phyloP scores from a whole-genome alignment of 2,797 vertebrate species.

The Harpagifer antarcticus region DNA sequence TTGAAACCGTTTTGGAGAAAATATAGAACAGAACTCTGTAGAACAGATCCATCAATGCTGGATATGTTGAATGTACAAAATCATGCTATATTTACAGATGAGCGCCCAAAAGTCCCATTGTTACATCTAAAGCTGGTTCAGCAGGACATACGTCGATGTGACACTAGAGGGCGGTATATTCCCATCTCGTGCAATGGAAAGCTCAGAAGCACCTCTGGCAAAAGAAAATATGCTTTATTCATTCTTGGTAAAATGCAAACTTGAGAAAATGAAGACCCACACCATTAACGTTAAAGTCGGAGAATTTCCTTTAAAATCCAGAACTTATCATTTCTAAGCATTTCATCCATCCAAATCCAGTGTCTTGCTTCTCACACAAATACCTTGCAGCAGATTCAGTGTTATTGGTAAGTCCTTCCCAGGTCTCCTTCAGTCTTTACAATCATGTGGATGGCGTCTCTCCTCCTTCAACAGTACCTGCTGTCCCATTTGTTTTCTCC shows the following conservation, averaged over 20 bases:
- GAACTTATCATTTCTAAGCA: slow-evolving; percentile 26
- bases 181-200: slow-evolving; percentile 57
- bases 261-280: slow-evolving; percentile 70
- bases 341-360: slow-evolving; percentile 33
- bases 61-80: slow-evolving; percentile 62
- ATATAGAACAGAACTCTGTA: slow-evolving; percentile 60
- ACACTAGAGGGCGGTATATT: slow-evolving; percentile 72
- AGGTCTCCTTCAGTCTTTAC: slow-evolving; percentile 59
- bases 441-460: slow-evolving; percentile 47
- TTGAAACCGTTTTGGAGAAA: slow-evolving; percentile 56
- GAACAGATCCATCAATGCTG: slow-evolving; percentile 52
- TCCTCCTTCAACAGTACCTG: slow-evolving; percentile 65
- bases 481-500: slow-evolving; percentile 70
- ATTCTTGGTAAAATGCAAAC: slow-evolving; percentile 61
- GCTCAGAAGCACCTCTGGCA: slow-evolving; percentile 54
- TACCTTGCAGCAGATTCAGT: slow-evolving; percentile 42
- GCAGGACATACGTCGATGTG: slow-evolving; percentile 72
- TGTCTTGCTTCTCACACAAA: slow-evolving; percentile 33
- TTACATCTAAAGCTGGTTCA: slow-evolving; percentile 62
- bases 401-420: slow-evolving; percentile 38
- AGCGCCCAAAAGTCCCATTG: slow-evolving; percentile 69
- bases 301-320: slow-evolving; percentile 41
- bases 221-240: slow-evolving; percentile 59
- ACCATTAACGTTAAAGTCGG: slow-evolving; percentile 67
- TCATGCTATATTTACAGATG: slow-evolving; percentile 73